Conservation (phyloP, 2,888 invertebrate genomes). For the Thymelicus lineola region DNA sequence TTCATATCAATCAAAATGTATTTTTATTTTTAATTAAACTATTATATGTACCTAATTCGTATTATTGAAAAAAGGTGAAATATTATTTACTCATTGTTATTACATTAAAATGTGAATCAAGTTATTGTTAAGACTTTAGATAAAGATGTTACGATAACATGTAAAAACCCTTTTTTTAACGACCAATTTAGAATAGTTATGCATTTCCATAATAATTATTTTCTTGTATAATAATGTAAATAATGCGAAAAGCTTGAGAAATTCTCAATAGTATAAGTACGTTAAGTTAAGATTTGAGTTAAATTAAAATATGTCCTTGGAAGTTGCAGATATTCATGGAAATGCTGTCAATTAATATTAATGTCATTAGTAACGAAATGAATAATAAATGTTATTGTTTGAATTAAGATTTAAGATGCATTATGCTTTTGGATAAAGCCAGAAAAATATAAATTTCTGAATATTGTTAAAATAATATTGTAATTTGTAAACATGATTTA, state of each 20-base stretch:
- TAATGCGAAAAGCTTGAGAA: not conserved
- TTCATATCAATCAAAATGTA: too few relatives aligned
- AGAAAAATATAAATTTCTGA: too few relatives aligned
- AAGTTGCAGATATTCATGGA: constrained; percentile 13
- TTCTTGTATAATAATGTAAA: constrained; percentile 15
- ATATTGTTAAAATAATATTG: too few relatives aligned
- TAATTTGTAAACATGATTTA: too few relatives aligned
- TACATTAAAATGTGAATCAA: constrained; percentile 4
- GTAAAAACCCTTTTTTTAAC: not conserved
- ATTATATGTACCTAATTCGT: not conserved
- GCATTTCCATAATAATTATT: constrained; percentile 4
- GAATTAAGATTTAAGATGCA: too few relatives aligned
- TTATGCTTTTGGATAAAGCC: too few relatives aligned
- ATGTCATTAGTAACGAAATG: not conserved
- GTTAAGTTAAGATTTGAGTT: not conserved
- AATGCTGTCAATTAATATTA: constrained; percentile 24
- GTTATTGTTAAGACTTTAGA: not conserved
- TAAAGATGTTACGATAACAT: not conserved
- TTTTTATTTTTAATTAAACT: too few relatives aligned
- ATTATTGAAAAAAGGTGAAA: too few relatives aligned
- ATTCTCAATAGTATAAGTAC: not conserved
- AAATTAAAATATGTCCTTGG: constrained; percentile 7
- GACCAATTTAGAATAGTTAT: not conserved
- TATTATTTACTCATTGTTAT: not conserved
- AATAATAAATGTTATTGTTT: too few relatives aligned